Evolutionary conservation across 2,113 vertebrate species (phyloP).

Genomic region (Okapia johnstoni): DNA sequence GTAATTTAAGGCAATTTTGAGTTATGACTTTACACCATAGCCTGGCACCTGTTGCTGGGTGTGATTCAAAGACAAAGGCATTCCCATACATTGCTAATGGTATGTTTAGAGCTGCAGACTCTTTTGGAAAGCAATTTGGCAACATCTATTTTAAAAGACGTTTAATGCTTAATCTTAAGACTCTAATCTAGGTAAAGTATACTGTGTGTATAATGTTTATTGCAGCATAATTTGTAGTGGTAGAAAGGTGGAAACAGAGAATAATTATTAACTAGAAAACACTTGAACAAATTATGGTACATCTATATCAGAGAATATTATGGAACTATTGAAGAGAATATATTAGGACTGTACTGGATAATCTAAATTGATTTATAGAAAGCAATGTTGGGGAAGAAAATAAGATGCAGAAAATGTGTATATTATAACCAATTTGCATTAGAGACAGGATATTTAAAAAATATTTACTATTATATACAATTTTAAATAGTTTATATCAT

Average conservation of each 20-base stretch:
- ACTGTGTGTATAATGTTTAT: background rate
- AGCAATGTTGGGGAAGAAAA: background rate
- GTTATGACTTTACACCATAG: background rate
- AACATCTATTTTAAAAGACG: background rate
- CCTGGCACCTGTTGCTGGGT: constrained; percentile 47
- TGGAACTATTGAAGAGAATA: background rate
- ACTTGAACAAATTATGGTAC: background rate
- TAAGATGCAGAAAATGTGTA: background rate
- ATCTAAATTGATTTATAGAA: background rate
- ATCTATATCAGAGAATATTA: background rate
- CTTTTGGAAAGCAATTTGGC: constrained; percentile 36
- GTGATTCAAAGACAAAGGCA: constrained; percentile 24
- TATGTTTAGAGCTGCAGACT: background rate
- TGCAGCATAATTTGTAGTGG: background rate
- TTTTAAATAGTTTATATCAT: no score
- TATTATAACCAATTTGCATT: background rate
- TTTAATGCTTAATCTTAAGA: constrained; percentile 2
- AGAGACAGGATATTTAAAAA: no score
- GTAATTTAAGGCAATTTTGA: constrained; percentile 41
- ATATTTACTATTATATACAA: no score
- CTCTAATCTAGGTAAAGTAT: background rate
- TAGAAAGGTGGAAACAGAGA: constrained; percentile 2
- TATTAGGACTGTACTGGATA: background rate
- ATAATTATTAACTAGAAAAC: background rate
- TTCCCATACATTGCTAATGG: background rate